Percentiles rank a stretch among this genome's conserved stretches.
phyloP scores from a whole-genome alignment of 2,113 vertebrate species.

The Junco hyemalis region DNA sequence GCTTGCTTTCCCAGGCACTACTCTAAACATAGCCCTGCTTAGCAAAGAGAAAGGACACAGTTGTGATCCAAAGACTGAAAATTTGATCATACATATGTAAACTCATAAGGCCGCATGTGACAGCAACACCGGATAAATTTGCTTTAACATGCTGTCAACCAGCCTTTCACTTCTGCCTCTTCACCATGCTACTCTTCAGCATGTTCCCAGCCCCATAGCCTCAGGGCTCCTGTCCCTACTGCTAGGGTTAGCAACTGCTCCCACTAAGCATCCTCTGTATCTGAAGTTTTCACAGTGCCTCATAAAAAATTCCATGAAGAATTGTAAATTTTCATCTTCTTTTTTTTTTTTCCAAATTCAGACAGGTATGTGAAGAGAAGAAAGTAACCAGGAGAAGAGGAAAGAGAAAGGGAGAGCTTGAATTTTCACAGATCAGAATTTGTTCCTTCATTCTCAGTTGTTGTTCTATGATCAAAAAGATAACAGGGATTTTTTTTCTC shows the following conservation, averaged over 20 bases:
- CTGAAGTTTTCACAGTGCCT: not conserved
- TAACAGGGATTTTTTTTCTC: not conserved
- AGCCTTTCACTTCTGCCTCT: constrained; percentile 43
- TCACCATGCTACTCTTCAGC: constrained; percentile 7
- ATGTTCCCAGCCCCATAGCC: constrained; percentile 20
- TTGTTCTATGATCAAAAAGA: not conserved
- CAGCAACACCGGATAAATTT: constrained; percentile 1
- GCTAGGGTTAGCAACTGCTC: constrained; percentile 38
- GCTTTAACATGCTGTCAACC: constrained; percentile 50
- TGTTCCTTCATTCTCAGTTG: not conserved
- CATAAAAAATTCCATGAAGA: not conserved
- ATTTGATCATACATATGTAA: constrained; percentile 37
- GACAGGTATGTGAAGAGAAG: not conserved
- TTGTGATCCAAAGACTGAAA: constrained; percentile 8
- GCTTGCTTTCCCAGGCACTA: not conserved
- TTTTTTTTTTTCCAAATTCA: not conserved
- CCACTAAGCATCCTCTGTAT: not conserved
- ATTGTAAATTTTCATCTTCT: not conserved
- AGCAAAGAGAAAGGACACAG: not conserved
- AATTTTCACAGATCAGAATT: not conserved
- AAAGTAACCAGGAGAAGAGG: not conserved
- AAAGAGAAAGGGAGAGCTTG: not conserved
- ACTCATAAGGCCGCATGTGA: not conserved
- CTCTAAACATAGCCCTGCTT: not conserved
- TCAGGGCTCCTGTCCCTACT: constrained; percentile 12